Base-by-base conservation (phyloP, 2,797 vertebrate species). In the Manis javanica region DNA sequence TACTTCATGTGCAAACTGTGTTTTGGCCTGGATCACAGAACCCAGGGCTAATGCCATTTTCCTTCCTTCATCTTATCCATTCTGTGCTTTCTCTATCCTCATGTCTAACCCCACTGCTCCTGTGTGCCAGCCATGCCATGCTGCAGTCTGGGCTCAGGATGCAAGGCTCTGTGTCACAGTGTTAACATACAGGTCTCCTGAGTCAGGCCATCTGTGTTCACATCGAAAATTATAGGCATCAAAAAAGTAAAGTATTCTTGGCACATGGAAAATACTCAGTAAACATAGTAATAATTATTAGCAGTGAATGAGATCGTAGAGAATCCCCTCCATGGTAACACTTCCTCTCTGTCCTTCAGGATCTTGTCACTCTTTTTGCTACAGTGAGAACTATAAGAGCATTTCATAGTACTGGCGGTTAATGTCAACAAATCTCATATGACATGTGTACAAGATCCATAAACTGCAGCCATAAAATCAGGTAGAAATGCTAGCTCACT, bases 381-480 rank as follows among this genome's bases (percentile, higher is more conserved):
- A 34, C n/a, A 23, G 9, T 79, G 29, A 85, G 29, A 85, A 68
- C 59, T 84, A 21, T 61, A 94, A 92, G 86, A 82, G 8, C 16
- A 42, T n/a, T 92, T 85, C 34, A 19, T 87, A 29, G 87, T 78
- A 39, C 31, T 84, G 79, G 75, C 79, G 49, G 23, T 61, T 75
- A 10, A 79, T 77, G 94, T 94, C 46, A 87, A 57, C 53, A 94
- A 84, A 84, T 74, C 46, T 72, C 9, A 46, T 81, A 16, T 72
- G 83, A 69, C 24, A 37, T 87, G 63, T 7, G 31, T 31, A 18
- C 72, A 42, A 95, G 49, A 16, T 49, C 87, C 26, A 18, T 92
- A 91, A 94, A 77, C 31, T 61, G 0, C 7, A 81, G 5, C 34
- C 42, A 63, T 94, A 92, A 93, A 93, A n/a, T 42, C 55, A 74